phyloP scores from a whole-genome alignment of 92 coral and sea anemone species.

The Palythoa grandis region DNA sequence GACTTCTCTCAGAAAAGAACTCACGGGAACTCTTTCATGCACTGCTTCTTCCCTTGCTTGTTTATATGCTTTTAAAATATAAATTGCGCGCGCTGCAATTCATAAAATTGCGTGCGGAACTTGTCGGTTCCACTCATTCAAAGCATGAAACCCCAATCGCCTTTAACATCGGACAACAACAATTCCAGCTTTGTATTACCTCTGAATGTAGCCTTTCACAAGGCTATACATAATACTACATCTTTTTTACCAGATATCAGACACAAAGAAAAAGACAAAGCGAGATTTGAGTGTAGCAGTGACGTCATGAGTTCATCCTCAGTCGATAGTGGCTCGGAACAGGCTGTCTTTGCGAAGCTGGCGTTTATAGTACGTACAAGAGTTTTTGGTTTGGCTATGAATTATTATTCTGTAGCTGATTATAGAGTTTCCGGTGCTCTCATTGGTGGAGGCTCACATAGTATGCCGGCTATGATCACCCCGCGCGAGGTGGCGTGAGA shows the following conservation, averaged over 20 bases:
- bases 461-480: too few relatives aligned
- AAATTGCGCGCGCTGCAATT: not conserved
- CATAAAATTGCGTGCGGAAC: not conserved
- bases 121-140: not conserved
- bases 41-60: not conserved
- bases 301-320: constrained; percentile 1
- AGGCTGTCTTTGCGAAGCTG: not conserved
- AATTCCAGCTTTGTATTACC: constrained; percentile 44
- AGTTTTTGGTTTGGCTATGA: not conserved
- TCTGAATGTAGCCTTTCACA: constrained; percentile 81
- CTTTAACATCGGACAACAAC: not conserved
- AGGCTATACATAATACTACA: constrained; percentile 79
- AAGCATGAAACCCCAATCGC: not conserved
- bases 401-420: not conserved
- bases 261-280: too few relatives aligned
- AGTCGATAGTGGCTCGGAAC: constrained; percentile 1
- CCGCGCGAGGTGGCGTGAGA: too few relatives aligned
- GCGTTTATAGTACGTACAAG: not conserved
- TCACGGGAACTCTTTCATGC: not conserved
- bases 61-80: not conserved
- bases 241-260: not conserved
- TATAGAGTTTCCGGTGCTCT: too few relatives aligned
- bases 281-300: not conserved
- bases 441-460: too few relatives aligned
- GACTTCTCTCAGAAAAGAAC: not conserved